Evolutionary conservation across 2,113 vertebrate genomes (phyloP).

Genomic region (Gnathonemus longibarbis): DNA sequence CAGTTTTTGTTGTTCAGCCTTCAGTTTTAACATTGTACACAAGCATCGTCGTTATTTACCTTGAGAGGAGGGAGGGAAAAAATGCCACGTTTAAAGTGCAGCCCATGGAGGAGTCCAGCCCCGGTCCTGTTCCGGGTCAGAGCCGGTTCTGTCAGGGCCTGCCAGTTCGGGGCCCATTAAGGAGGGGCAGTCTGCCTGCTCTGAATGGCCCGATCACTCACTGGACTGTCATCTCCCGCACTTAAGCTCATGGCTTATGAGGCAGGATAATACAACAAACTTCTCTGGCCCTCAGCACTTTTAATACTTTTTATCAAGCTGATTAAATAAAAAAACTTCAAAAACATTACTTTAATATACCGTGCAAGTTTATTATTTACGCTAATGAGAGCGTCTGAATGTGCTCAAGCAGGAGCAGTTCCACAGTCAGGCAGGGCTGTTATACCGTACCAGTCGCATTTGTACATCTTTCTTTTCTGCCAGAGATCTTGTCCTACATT

Average conservation of each 20-base stretch:
- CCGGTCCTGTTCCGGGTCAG: not conserved
- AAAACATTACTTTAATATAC: not conserved
- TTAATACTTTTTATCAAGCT: not conserved
- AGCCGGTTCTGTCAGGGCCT: not conserved
- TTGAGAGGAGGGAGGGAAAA: not conserved
- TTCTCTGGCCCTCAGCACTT: not conserved
- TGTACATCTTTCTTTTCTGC: not conserved
- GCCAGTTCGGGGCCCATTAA: not conserved
- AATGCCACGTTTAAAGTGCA: not conserved
- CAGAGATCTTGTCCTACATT: not conserved
- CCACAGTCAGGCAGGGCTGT: not conserved
- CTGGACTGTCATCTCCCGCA: not conserved
- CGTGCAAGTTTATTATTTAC: not conserved
- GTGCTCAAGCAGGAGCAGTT: not conserved
- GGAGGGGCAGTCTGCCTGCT: not conserved
- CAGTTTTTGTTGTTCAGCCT: not conserved
- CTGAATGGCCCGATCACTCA: not conserved
- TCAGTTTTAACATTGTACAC: not conserved
- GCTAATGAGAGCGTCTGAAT: not conserved
- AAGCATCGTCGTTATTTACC: not conserved
- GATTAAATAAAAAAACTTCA: not conserved
- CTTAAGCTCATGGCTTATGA: not conserved
- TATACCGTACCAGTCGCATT: not conserved
- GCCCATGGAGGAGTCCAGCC: not conserved
- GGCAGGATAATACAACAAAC: not conserved